A percentile compares a stretch with the other conserved stretches of the same genome.
phyloP scores from a whole-genome alignment of 2,797 vertebrate species.

The Pseudocheirus occidentalis region DNA sequence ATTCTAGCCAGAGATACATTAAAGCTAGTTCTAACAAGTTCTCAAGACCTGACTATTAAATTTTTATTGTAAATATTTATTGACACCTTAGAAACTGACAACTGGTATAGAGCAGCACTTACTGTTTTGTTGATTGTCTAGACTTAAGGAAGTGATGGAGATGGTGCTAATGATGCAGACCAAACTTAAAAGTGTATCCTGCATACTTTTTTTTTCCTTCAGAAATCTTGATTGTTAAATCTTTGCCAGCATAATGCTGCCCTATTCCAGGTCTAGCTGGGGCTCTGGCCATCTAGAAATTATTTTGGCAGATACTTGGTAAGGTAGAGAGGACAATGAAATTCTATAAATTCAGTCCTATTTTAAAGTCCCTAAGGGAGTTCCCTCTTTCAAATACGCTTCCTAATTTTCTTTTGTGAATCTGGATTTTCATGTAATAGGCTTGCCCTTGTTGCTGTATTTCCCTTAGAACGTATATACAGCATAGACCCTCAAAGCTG shows the following conservation, averaged over 20 bases:
- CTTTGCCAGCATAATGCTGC: not conserved
- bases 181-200: not conserved
- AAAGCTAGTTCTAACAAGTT: not conserved
- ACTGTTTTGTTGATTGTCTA: not conserved
- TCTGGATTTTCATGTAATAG: not conserved
- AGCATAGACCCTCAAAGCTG: not conserved
- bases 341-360: not conserved
- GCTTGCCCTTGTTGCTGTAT: not conserved
- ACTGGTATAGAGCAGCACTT: not conserved
- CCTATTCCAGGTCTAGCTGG: not conserved
- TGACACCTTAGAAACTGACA: not conserved
- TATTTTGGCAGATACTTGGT: not conserved
- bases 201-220: not conserved
- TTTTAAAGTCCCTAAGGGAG: not conserved
- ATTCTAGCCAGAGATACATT: not conserved
- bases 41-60: not conserved
- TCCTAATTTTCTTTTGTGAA: not conserved
- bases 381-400: not conserved
- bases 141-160: not conserved
- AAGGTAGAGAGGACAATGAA: not conserved
- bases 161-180: not conserved
- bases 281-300: not conserved
- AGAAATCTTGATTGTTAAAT: not conserved
- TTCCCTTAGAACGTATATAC: not conserved
- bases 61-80: not conserved